These are phyloP conservation scores for Tiliacea citrago DNA, from an alignment of 2,888 invertebrate species.

Conservation along the genomic window DNA sequence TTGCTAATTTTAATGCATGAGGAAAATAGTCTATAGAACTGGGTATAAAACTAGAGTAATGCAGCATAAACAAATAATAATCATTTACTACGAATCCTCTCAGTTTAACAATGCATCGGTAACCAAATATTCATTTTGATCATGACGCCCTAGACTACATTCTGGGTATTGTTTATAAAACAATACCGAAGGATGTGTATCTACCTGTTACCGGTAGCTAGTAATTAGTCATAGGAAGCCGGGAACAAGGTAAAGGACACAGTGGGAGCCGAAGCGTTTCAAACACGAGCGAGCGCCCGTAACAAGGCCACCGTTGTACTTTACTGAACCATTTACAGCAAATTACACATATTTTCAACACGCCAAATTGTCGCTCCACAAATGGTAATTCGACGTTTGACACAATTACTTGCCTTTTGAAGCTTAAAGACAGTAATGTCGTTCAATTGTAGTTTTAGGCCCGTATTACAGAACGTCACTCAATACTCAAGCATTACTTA, in stretches of 20 bases:
- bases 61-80: too few relatives aligned
- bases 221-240: conserved; percentile 78
- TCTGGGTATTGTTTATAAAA: conserved; percentile 59
- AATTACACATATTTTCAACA: conserved; percentile 65
- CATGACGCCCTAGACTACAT: conserved; percentile 33
- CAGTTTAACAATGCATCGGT: conserved; percentile 13
- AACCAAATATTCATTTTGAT: conserved; percentile 39
- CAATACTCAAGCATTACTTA: too few relatives aligned
- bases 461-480: too few relatives aligned
- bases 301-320: conserved; percentile 80
- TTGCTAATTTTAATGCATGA: conserved; percentile 3
- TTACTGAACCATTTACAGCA: conserved; percentile 70
- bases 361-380: conserved; percentile 58
- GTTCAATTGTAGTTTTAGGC: conserved; percentile 43
- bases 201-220: conserved; percentile 53
- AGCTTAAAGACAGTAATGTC: conserved; percentile 49
- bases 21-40: conserved; percentile 24
- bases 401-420: conserved; percentile 57
- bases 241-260: conserved; percentile 87
- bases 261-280: conserved; percentile 86
- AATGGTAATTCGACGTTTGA: conserved; percentile 55
- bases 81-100: conserved; percentile 32
- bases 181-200: conserved; percentile 49
- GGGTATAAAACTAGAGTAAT: neutral
- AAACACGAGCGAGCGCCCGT: conserved; percentile 81